These are phyloP conservation scores for Lochmaea capreae DNA, from an alignment of 2,888 invertebrate species.

Conservation along the genomic window DNA sequence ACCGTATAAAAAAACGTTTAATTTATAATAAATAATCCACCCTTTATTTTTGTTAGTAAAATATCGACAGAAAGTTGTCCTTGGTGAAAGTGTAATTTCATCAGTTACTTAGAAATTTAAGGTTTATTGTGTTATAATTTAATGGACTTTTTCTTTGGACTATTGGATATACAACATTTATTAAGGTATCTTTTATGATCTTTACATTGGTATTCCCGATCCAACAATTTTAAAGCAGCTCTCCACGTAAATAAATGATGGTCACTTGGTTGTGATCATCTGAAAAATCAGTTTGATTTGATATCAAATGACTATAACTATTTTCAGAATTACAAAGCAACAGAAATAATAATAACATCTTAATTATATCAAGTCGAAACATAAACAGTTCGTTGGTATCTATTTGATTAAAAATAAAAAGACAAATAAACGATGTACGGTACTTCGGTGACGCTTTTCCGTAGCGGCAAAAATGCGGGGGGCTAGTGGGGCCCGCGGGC, in stretches of 20 bases:
- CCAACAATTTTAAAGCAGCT: too few species aligned
- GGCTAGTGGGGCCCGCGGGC: conserved; percentile 49
- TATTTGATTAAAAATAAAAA: not conserved
- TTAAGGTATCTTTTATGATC: too few species aligned
- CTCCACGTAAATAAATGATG: too few species aligned
- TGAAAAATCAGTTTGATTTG: not conserved
- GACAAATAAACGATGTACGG: conserved; percentile 17
- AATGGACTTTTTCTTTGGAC: too few species aligned
- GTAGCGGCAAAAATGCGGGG: conserved; percentile 31
- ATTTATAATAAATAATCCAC: not conserved
- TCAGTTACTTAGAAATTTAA: too few species aligned
- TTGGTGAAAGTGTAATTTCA: not conserved
- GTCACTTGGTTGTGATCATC: too few species aligned
- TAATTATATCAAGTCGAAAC: not conserved
- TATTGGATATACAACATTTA: too few species aligned
- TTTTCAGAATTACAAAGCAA: too few species aligned
- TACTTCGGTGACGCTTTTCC: conserved; percentile 4
- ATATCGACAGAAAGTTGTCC: not conserved
- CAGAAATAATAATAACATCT: not conserved
- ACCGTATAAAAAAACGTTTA: not conserved
- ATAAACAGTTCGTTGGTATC: not conserved
- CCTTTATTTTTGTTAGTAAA: not conserved
- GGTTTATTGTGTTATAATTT: too few species aligned
- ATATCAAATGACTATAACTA: not conserved
- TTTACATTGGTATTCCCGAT: too few species aligned